A percentile compares a stretch with the other conserved stretches of the same genome.
These are phyloP conservation scores for Ennomos erosarius DNA, from an alignment of 2,888 invertebrate genomes.

Conservation along the genomic window DNA sequence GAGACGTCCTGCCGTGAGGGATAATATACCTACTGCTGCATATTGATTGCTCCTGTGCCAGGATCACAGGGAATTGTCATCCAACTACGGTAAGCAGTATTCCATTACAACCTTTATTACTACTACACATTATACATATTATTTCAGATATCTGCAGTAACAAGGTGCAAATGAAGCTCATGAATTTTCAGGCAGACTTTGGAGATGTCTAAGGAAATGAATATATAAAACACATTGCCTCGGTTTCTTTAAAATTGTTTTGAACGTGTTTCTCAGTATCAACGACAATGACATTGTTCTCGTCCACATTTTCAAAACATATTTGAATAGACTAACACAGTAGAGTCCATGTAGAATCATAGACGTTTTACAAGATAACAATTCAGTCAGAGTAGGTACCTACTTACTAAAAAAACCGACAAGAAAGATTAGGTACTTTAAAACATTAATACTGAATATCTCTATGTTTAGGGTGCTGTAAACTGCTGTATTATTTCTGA, in stretches of 20 bases:
- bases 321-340: too few relatives aligned
- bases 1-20: slow-evolving; percentile 65
- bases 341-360: too few relatives aligned
- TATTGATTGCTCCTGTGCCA: slow-evolving; percentile 76
- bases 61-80: slow-evolving; percentile 64
- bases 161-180: slow-evolving; percentile 23
- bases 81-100: slow-evolving; percentile 66
- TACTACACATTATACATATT: slow-evolving; percentile 15
- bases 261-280: too few relatives aligned
- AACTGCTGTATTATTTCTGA: background rate
- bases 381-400: too few relatives aligned
- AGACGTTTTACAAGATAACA: too few relatives aligned
- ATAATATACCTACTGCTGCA: slow-evolving; percentile 65
- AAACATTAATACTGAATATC: too few relatives aligned
- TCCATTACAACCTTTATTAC: slow-evolving; percentile 16
- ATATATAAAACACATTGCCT: slow-evolving; percentile 11
- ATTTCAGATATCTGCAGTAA: slow-evolving; percentile 25
- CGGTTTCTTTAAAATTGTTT: background rate
- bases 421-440: too few relatives aligned
- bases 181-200: slow-evolving; percentile 25
- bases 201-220: slow-evolving; percentile 19
- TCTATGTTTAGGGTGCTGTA: too few relatives aligned
- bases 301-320: too few relatives aligned
- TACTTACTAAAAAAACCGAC: too few relatives aligned
- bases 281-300: too few relatives aligned